Percentiles rank a stretch among this genome's conserved stretches.
Conservation (phyloP, 2,888 invertebrate genomes). For the Tiliacea aurago region DNA sequence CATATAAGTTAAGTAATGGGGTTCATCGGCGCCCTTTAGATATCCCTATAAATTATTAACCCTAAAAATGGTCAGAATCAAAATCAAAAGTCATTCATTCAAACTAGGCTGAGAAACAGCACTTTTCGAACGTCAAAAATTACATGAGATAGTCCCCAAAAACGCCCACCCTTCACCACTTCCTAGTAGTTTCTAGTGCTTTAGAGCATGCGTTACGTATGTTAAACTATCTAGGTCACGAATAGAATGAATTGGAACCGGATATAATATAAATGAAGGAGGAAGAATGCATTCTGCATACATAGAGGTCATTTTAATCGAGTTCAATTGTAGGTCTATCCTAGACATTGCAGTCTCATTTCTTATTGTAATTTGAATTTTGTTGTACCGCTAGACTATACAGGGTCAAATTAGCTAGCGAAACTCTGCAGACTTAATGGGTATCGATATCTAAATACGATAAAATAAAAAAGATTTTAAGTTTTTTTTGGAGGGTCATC, state of each 20-base stretch:
- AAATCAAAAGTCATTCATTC: no score
- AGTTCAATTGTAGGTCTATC: slow-evolving; percentile 46
- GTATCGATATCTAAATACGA: no score
- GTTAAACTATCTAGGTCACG: slow-evolving; percentile 34
- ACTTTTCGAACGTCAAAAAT: no score
- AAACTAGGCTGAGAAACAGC: no score
- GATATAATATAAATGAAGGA: slow-evolving; percentile 46
- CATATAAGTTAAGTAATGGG: background rate
- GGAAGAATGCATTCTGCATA: slow-evolving; percentile 59
- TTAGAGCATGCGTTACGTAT: slow-evolving; percentile 5
- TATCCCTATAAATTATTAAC: no score
- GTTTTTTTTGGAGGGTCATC: no score
- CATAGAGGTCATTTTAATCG: slow-evolving; percentile 59
- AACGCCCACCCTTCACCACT: no score
- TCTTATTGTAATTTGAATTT: slow-evolving; percentile 23
- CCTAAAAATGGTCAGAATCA: slow-evolving; percentile 10
- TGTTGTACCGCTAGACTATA: slow-evolving; percentile 1
- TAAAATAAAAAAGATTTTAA: no score
- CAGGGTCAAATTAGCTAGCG: no score
- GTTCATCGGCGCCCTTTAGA: background rate
- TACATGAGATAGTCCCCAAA: no score
- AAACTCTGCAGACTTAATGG: no score
- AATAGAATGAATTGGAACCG: slow-evolving; percentile 32
- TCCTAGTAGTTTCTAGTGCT: no score
- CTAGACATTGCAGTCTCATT: slow-evolving; percentile 25